Evolutionary conservation across 2,113 vertebrate genomes (phyloP).

Genomic region (Rutilus rutilus): DNA sequence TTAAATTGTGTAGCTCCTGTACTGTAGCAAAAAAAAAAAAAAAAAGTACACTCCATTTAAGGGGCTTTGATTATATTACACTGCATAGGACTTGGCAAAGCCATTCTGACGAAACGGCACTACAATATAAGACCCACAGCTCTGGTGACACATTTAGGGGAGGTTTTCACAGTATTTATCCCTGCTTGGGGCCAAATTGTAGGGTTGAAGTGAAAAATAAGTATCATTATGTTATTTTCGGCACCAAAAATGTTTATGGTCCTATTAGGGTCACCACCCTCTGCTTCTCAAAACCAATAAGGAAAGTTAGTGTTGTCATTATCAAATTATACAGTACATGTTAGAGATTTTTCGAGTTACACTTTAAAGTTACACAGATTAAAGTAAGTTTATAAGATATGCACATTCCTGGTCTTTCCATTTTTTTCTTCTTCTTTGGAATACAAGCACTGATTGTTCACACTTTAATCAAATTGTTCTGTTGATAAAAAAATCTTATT

Average conservation of each 20-base stretch:
- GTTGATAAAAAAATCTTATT: background rate
- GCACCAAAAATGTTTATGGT: background rate
- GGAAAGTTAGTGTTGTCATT: background rate
- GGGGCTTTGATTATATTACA: conserved; percentile 10
- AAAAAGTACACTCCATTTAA: background rate
- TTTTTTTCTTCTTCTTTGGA: background rate
- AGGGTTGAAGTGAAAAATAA: conserved; percentile 15
- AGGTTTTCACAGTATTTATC: background rate
- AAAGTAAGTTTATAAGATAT: background rate
- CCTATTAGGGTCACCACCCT: background rate
- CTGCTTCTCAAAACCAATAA: background rate
- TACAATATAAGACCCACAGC: background rate
- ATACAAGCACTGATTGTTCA: no score
- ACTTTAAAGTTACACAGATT: background rate
- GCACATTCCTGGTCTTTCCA: background rate
- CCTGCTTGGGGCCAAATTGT: conserved; percentile 1
- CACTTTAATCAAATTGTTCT: no score
- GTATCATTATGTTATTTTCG: conserved; percentile 14
- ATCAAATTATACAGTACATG: background rate
- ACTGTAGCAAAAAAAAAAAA: background rate
- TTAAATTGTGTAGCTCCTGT: conserved; percentile 1
- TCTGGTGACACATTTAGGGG: background rate
- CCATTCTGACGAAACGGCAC: background rate
- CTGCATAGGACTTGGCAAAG: background rate
- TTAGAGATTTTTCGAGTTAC: background rate